These are phyloP conservation scores for Anthopleura xanthogrammica DNA, from an alignment of 92 coral and sea anemone genomes.

Conservation along the genomic window DNA sequence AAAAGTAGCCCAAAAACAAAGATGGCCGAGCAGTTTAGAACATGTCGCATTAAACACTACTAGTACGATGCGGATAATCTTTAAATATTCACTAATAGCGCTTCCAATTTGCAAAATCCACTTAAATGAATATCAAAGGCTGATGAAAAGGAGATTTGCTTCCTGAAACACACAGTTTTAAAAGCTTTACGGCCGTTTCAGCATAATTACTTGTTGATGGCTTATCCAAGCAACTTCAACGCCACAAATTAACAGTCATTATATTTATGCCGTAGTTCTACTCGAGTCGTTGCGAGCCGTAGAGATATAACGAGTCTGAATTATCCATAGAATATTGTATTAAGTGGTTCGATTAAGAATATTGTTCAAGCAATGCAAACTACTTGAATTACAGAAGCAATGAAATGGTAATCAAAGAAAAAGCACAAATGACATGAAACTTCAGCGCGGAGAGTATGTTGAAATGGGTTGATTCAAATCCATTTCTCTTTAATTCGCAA, in stretches of 20 bases:
- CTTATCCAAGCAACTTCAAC: background rate
- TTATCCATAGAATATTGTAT: background rate
- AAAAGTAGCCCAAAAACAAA: no score
- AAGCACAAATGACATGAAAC: no score
- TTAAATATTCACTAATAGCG: background rate
- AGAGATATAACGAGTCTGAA: background rate
- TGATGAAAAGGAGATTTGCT: background rate
- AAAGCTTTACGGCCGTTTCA: background rate
- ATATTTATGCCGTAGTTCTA: background rate
- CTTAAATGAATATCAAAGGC: background rate
- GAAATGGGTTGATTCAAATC: no score
- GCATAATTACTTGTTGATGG: background rate
- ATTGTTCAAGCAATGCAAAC: background rate
- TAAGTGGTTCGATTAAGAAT: background rate
- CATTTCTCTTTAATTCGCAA: no score
- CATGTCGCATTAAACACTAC: background rate
- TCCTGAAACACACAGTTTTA: slow-evolving; percentile 3
- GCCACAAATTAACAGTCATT: background rate
- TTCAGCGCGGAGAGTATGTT: no score
- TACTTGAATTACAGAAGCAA: background rate
- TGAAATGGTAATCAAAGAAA: no score
- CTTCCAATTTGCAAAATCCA: background rate
- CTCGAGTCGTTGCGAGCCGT: background rate
- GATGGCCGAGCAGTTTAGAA: no score
- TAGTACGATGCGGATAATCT: background rate